Conservation (phyloP, 2,113 vertebrate genomes). For the Ochotona princeps region DNA sequence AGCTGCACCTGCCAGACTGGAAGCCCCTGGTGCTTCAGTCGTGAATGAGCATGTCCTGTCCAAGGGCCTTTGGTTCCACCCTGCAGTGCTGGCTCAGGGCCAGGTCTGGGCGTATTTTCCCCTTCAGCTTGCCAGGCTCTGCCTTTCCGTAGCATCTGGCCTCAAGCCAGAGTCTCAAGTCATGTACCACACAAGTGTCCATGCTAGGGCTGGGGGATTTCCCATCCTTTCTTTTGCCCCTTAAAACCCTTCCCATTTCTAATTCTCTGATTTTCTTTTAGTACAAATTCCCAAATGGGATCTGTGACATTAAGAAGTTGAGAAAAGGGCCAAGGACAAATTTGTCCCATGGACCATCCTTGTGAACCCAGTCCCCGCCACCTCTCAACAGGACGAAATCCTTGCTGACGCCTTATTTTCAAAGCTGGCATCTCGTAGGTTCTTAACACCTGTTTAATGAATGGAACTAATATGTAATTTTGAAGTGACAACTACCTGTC, state of each 20-base stretch:
- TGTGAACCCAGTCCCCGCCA: conserved; percentile 20
- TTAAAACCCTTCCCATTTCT: neutral
- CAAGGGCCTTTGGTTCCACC: conserved; percentile 55
- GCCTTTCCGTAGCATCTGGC: conserved; percentile 57
- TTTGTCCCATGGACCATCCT: neutral
- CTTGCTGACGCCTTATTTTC: conserved; percentile 16
- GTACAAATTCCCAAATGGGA: neutral
- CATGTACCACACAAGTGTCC: neutral
- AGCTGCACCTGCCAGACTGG: conserved; percentile 72
- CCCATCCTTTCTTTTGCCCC: neutral
- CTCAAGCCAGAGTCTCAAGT: conserved; percentile 57
- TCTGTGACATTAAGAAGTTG: neutral
- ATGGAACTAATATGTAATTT: conserved; percentile 21
- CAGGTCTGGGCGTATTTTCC: conserved; percentile 66
- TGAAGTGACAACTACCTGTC: conserved; percentile 19
- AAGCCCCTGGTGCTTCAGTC: conserved; percentile 45
- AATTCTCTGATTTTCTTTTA: neutral
- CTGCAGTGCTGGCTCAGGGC: conserved; percentile 41
- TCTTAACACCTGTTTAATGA: conserved; percentile 42
- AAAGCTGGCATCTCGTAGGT: neutral
- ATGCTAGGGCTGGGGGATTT: neutral
- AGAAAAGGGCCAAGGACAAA: neutral
- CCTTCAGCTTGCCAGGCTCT: conserved; percentile 34
- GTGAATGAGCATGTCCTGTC: conserved; percentile 60
- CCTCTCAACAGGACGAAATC: neutral